Conservation (phyloP, 2,888 invertebrate species). For the Sphinx pinastri region DNA sequence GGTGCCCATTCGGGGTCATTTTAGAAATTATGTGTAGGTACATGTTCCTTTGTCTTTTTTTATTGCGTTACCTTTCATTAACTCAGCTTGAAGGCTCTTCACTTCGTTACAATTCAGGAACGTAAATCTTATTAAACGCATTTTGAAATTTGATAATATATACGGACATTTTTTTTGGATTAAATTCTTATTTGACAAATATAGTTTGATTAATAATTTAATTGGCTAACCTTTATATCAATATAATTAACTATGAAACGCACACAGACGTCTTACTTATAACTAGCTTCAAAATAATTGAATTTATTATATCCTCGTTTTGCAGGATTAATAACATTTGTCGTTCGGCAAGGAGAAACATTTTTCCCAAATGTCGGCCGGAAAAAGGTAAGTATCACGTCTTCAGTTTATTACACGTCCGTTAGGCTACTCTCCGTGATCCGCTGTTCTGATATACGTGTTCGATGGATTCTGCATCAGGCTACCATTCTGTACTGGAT, state of each 20-base stretch:
- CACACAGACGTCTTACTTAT: conserved; percentile 19
- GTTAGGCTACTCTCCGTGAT: conserved; percentile 65
- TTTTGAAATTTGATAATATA: not conserved
- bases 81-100: not conserved
- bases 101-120: not conserved
- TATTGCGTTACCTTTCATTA: conserved; percentile 28
- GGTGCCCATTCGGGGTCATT: conserved; percentile 77
- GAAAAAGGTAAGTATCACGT: conserved; percentile 72
- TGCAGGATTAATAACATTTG: conserved; percentile 39
- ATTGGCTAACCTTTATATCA: no score
- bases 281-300: not conserved
- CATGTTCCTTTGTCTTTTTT: conserved; percentile 54
- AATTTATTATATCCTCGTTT: conserved; percentile 19
- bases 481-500: conserved; percentile 35
- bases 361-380: conserved; percentile 54
- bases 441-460: conserved; percentile 67
- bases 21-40: conserved; percentile 75
- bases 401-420: conserved; percentile 77
- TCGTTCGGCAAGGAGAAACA: conserved; percentile 44
- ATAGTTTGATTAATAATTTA: no score
- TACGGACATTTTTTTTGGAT: no score
- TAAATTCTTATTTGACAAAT: no score
- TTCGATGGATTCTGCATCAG: conserved; percentile 56
- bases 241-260: not conserved
- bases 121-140: not conserved